Conservation (phyloP, 2,888 invertebrate genomes). For the Drosophila prolongata region DNA sequence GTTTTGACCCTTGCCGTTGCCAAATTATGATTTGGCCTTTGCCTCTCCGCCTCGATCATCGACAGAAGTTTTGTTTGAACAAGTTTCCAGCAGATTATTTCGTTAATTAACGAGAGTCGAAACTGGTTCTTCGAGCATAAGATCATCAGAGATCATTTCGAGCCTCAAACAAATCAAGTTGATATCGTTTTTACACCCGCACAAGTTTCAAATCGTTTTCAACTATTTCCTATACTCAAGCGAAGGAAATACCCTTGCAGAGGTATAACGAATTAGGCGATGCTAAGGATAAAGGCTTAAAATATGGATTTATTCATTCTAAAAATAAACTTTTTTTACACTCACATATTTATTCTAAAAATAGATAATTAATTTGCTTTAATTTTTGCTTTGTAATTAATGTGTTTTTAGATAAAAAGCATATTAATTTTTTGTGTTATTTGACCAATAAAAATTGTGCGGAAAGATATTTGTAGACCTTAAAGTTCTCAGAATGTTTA, state of each 20-base stretch:
- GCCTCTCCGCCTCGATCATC: slow-evolving; percentile 54
- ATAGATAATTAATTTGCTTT: too few species aligned
- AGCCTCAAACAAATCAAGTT: slow-evolving; percentile 19
- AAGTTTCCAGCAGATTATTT: slow-evolving; percentile 66
- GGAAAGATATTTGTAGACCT: too few species aligned
- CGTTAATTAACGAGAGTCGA: slow-evolving; percentile 60
- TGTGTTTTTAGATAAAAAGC: too few species aligned
- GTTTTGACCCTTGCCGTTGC: slow-evolving; percentile 63
- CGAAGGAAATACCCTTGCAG: background rate
- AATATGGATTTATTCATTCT: too few species aligned
- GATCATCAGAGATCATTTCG: slow-evolving; percentile 50
- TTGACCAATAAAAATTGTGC: too few species aligned
- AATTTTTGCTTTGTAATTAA: too few species aligned
- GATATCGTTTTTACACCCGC: slow-evolving; percentile 59
- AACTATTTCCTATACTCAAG: slow-evolving; percentile 10
- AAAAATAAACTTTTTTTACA: too few species aligned
- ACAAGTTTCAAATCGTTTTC: slow-evolving; percentile 30
- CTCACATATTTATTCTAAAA: too few species aligned
- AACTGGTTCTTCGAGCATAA: slow-evolving; percentile 62
- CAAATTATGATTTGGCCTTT: slow-evolving; percentile 48
- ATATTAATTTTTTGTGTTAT: too few species aligned
- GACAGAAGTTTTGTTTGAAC: slow-evolving; percentile 56
- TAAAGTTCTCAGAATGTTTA: too few species aligned
- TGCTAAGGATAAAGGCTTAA: background rate
- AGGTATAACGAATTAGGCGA: too few species aligned